phyloP scores from a whole-genome alignment of 35 echinoderm and acorn worm species.

The Holothuria glaberrima region DNA sequence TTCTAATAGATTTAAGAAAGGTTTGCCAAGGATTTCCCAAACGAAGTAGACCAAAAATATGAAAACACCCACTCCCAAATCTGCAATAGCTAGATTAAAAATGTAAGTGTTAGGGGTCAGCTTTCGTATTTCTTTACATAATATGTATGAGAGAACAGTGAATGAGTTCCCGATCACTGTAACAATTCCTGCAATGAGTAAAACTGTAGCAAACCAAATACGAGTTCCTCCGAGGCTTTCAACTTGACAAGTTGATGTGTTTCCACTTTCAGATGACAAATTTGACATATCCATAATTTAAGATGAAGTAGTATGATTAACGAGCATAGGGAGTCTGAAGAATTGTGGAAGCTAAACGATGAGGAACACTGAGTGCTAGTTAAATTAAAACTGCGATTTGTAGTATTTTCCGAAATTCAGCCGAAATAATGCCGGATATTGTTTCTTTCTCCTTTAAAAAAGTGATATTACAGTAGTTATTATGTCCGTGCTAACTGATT shows the following conservation, averaged over 20 bases:
- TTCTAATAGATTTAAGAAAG: not conserved
- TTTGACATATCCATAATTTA: not conserved
- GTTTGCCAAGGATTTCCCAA: not conserved
- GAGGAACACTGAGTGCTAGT: no score
- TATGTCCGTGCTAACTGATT: no score
- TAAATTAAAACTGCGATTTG: no score
- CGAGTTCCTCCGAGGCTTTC: not conserved
- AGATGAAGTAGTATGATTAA: not conserved
- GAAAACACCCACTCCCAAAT: constrained; percentile 12
- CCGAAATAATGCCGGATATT: no score
- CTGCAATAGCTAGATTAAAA: constrained; percentile 39
- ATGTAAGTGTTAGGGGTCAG: constrained; percentile 42
- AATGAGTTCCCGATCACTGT: constrained; percentile 41
- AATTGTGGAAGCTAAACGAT: no score
- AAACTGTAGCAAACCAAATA: not conserved
- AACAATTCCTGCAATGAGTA: constrained; percentile 11
- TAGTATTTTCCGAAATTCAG: no score
- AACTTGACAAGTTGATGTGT: not conserved
- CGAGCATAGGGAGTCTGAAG: not conserved
- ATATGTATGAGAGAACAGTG: constrained; percentile 22
- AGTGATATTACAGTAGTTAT: no score
- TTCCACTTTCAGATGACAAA: not conserved
- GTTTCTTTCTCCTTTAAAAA: no score
- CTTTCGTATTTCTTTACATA: not conserved
- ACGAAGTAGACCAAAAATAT: not conserved